Evolutionary conservation across 2,113 vertebrate genomes (phyloP).

Genomic region (Pteropus alecto): DNA sequence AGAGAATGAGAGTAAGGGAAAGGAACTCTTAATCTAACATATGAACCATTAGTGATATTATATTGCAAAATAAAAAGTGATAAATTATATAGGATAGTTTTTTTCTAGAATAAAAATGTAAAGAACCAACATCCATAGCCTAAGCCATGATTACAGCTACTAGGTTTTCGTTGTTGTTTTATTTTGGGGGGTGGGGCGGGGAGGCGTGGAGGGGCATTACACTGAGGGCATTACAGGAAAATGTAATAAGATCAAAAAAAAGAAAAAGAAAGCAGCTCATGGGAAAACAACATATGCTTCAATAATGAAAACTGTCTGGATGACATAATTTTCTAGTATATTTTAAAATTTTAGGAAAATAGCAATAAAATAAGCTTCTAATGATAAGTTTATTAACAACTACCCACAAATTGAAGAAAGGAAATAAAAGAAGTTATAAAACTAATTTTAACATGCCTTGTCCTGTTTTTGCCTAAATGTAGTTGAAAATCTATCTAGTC

Average conservation of each 20-base stretch:
- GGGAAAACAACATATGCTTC: not conserved
- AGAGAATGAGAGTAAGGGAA: not conserved
- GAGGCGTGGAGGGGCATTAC: not conserved
- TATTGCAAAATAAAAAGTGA: not conserved
- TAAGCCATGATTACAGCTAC: not conserved
- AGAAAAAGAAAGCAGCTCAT: constrained; percentile 24
- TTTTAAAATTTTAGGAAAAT: constrained; percentile 38
- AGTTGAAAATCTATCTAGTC: constrained; percentile 32
- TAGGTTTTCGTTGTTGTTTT: constrained; percentile 4
- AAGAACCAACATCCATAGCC: constrained; percentile 17
- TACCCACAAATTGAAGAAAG: not conserved
- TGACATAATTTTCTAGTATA: not conserved
- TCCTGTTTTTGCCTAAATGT: not conserved
- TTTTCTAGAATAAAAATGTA: not conserved
- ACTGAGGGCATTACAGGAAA: not conserved
- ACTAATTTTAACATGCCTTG: constrained; percentile 2
- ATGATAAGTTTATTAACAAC: not conserved
- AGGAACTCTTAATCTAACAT: not conserved
- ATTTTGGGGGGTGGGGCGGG: not conserved
- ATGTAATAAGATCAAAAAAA: not conserved
- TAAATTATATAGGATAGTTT: constrained; percentile 6
- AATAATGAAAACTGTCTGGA: not conserved
- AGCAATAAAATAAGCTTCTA: not conserved
- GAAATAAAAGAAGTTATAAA: not conserved
- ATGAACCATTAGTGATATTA: not conserved